Evolutionary conservation across 2,113 vertebrate genomes (phyloP), one percentile per base, ranked within the genome.

Genomic region (Cairina moschata): DNA sequence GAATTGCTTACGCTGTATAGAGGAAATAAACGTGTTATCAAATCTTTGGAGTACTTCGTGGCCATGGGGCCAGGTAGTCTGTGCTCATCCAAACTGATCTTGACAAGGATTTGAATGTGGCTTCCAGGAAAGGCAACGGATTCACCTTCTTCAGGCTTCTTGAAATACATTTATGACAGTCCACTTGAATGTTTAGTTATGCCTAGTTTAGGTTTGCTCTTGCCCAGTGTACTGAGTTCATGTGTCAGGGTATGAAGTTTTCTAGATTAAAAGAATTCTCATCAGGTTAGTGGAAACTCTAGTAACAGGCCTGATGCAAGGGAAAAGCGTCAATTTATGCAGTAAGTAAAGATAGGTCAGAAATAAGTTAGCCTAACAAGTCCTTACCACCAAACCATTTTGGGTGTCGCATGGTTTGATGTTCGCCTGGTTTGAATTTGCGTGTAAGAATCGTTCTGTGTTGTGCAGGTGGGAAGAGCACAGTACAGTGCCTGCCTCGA

Each of bases 391-490:
- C 56, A 42, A 5, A 5, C 13, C 3, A 0, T 34, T 52, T 11
- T 3, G 65, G 22, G 20, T 60, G 5, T 18, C 5, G 2, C 29
- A 5, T 5, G 1, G 0, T 5, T 23, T 32, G 60, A 5, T 6
- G n/a, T 82, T 8, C 4, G 20, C 38, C 8, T 54, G 71, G 32
- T 23, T 21, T 85, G 75, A 29, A 1, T 18, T 10, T 31, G 31
- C 28, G 0, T 9, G 3, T 23, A 5, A 7, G 38, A 36, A 2
- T 1, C 5, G 21, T 1, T 46, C 2, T 1, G 1, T 34, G 60
- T 9, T 3, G 40, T 10, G 0, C 34, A 85, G 86, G 65, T 76
- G 76, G 75, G 32, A 13, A 17, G 2, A 14, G 62, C 0, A 8
- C 26, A 11, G 69, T 3, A 6, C 42, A 0, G 13, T 31, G 1